phyloP scores from a whole-genome alignment of 1,140 invertebrate genomes.

The Macrostomum lignano region DNA sequence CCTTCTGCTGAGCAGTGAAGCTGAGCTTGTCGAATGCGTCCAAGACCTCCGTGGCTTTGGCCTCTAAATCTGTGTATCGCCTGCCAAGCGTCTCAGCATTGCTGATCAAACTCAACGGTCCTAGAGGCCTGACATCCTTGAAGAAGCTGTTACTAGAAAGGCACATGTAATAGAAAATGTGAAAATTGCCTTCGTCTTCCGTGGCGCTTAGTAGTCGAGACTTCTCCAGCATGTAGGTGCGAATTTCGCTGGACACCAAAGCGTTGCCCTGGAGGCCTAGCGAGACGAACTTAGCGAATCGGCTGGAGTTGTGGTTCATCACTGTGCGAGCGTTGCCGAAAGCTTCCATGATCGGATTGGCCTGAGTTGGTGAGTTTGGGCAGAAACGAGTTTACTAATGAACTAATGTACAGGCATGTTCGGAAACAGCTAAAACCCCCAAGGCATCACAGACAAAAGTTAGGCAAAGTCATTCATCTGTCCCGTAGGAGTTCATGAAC shows the following conservation, averaged over 20 bases:
- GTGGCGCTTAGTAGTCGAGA: constrained; percentile 26
- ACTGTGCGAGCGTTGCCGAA: constrained; percentile 98
- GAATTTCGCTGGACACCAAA: constrained; percentile 89
- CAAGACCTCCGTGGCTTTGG: too few relatives aligned
- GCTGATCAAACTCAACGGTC: too few relatives aligned
- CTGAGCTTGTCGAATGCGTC: too few relatives aligned
- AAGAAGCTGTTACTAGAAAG: too few relatives aligned
- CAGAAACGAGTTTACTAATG: constrained; percentile 12
- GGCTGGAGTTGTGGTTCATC: constrained; percentile 84
- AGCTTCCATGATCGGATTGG: constrained; percentile 45
- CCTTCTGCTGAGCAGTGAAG: too few relatives aligned
- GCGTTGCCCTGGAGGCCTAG: constrained; percentile 70
- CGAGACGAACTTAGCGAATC: constrained; percentile 89
- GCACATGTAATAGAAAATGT: constrained; percentile 89
- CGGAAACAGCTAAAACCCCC: background rate
- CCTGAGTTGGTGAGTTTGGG: background rate
- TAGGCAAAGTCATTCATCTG: background rate
- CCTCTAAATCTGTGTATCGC: too few relatives aligned
- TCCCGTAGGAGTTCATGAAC: too few relatives aligned
- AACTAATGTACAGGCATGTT: background rate
- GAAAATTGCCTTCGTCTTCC: constrained; percentile 79
- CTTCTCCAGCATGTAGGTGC: constrained; percentile 89
- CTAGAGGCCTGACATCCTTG: too few relatives aligned
- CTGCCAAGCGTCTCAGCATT: too few relatives aligned
- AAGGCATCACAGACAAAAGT: background rate